A percentile compares a stretch with the other conserved stretches of the same genome.
Evolutionary conservation across 2,113 vertebrate species (phyloP).

Genomic region (Agelaius tricolor): DNA sequence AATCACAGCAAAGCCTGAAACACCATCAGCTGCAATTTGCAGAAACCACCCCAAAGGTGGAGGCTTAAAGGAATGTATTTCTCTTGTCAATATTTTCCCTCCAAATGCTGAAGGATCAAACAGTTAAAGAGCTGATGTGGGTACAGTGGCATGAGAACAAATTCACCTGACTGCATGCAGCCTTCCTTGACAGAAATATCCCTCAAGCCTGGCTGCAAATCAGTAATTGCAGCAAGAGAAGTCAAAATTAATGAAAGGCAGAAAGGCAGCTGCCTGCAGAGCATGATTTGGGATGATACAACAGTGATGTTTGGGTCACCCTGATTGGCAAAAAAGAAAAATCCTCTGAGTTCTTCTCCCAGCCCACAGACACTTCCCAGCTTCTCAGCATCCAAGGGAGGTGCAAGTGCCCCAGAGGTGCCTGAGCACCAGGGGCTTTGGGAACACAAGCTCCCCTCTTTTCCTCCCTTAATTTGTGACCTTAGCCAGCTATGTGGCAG

Average conservation of each 20-base stretch:
- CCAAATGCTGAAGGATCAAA: neutral
- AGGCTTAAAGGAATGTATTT: neutral
- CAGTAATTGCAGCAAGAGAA: neutral
- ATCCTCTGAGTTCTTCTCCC: neutral
- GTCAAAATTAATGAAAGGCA: neutral
- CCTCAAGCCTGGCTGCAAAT: neutral
- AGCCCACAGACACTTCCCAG: neutral
- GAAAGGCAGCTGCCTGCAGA: neutral
- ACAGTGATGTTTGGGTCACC: neutral
- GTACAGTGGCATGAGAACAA: neutral
- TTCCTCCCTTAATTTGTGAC: neutral
- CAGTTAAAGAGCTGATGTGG: neutral
- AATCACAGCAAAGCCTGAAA: neutral
- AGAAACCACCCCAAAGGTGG: neutral
- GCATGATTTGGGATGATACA: neutral
- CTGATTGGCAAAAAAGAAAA: neutral
- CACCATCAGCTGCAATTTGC: neutral
- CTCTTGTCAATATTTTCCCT: fast-evolving
- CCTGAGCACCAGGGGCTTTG: fast-evolving
- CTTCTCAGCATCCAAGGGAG: neutral
- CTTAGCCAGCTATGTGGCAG: neutral
- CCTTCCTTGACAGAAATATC: neutral
- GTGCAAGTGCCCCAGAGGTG: too few species aligned
- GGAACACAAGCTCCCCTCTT: neutral
- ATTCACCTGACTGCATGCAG: neutral